These are phyloP conservation scores for Pterostichus madidus DNA, from an alignment of 2,888 invertebrate genomes.

Conservation along the genomic window DNA sequence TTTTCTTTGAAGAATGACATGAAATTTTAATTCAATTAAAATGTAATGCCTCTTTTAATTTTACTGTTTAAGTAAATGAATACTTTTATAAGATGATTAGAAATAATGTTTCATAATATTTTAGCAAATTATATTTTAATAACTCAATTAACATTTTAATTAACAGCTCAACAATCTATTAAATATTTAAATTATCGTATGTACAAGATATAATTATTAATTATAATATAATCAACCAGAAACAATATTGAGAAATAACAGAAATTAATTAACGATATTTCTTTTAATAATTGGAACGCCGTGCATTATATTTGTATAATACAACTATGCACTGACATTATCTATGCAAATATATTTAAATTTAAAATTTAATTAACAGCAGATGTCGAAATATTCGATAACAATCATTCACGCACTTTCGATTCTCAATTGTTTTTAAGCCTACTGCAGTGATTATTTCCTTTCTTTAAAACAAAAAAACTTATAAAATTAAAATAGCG, in stretches of 20 bases:
- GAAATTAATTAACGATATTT: conserved; percentile 15
- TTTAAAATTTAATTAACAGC: conserved; percentile 1
- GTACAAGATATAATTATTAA: background rate
- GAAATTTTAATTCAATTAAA: background rate
- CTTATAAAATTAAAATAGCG: background rate
- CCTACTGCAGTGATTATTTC: background rate
- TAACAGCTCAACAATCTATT: background rate
- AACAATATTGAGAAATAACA: conserved; percentile 29
- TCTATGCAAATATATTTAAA: conserved; percentile 37
- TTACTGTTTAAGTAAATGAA: conserved; percentile 1
- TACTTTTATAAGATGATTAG: background rate
- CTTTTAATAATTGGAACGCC: background rate
- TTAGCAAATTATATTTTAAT: background rate
- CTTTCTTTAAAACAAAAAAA: background rate
- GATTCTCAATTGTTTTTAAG: conserved; percentile 4
- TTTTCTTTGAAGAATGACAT: background rate
- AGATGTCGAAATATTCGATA: conserved; percentile 16
- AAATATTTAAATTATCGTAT: conserved; percentile 2
- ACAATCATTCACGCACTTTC: conserved; percentile 18
- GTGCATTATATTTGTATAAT: background rate
- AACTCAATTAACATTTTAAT: no score
- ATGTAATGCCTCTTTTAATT: background rate
- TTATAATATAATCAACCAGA: background rate
- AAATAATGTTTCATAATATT: background rate
- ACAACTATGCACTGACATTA: conserved; percentile 10